Conservation (phyloP, 2,888 invertebrate genomes). For the Parapristionchus giblindavisi region DNA sequence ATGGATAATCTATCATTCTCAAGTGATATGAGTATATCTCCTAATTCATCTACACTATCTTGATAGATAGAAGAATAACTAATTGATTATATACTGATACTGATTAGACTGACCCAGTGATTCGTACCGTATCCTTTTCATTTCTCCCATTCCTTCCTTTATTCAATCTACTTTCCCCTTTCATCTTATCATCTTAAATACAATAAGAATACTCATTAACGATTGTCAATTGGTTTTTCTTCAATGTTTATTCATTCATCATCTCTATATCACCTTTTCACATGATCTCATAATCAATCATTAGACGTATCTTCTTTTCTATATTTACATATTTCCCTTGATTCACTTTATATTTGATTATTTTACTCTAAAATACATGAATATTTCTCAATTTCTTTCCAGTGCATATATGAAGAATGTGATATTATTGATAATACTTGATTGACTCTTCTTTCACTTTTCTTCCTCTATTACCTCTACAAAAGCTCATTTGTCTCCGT, state of each 20-base stretch:
- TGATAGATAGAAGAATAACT: neutral
- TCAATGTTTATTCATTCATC: neutral
- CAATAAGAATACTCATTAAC: too few species aligned
- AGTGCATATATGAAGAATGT: too few species aligned
- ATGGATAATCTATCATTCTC: neutral
- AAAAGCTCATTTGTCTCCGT: neutral
- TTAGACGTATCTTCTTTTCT: too few species aligned
- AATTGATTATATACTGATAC: neutral
- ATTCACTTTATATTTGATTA: neutral
- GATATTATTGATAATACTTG: too few species aligned
- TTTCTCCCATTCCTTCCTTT: neutral
- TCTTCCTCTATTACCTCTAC: neutral
- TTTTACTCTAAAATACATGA: neutral
- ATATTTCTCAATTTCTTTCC: neutral
- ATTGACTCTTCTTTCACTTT: neutral
- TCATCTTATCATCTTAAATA: too few species aligned
- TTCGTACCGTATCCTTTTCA: neutral
- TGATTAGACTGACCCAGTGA: neutral
- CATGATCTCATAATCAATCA: neutral
- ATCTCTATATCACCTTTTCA: neutral
- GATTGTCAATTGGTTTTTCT: too few species aligned
- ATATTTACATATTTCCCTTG: neutral
- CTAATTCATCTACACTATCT: slow-evolving; percentile 6
- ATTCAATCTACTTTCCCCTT: too few species aligned
- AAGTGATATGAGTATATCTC: slow-evolving; percentile 33